A percentile compares a stretch with the other conserved stretches of the same genome.
Conservation (phyloP, 1,140 invertebrate genomes). For the Mesaphorura yosii region DNA sequence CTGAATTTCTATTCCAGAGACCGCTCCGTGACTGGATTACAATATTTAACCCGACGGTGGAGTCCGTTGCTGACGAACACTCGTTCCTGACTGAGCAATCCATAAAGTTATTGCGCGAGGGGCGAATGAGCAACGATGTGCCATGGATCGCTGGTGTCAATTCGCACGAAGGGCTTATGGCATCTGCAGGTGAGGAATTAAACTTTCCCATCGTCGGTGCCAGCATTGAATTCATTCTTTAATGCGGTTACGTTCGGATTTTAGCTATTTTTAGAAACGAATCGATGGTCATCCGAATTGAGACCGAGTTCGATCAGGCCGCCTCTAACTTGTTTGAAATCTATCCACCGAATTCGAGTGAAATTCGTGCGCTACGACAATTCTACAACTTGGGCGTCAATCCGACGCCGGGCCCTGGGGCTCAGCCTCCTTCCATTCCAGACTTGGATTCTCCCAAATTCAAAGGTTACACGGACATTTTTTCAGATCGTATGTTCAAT, state of each 20-base stretch:
- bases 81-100: slow-evolving; percentile 17
- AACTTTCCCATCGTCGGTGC: not conserved
- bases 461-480: slow-evolving; percentile 8
- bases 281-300: slow-evolving; percentile 4
- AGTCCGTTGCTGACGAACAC: not conserved
- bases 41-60: slow-evolving; percentile 14
- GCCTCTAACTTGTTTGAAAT: slow-evolving; percentile 5
- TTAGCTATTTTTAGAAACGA: slow-evolving; percentile 10
- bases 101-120: slow-evolving; percentile 3
- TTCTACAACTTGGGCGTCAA: not conserved
- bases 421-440: not conserved
- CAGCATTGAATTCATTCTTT: not conserved
- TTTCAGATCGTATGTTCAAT: slow-evolving; percentile 1
- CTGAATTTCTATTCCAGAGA: slow-evolving; percentile 7
- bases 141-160: slow-evolving; percentile 12
- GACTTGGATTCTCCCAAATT: not conserved
- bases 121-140: slow-evolving; percentile 7
- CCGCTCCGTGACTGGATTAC: not conserved
- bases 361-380: not conserved
- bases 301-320: slow-evolving; percentile 2
- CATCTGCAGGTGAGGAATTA: slow-evolving; percentile 9
- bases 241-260: not conserved
- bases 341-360: not conserved
- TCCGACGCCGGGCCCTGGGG: no score
- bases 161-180: slow-evolving; percentile 12